Base-by-base conservation (phyloP, 2,888 invertebrate species). In the Mellilla xanthometata region DNA sequence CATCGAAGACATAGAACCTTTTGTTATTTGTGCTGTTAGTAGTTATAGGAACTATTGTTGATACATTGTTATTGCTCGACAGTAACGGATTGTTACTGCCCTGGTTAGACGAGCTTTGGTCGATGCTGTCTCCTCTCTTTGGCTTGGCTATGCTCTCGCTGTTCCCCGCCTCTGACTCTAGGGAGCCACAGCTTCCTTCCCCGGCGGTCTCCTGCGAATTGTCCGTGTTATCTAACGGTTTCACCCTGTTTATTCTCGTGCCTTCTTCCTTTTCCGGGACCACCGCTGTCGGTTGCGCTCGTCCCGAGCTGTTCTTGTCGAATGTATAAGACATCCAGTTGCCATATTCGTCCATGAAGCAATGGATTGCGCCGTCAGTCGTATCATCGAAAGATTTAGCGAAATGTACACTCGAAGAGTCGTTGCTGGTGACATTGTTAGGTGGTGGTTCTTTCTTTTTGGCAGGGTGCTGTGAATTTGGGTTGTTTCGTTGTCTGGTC, bases 251-350 rank as follows among this genome's bases (percentile, higher is more conserved):
- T 24, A 60, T 59, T 51, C 71, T 71, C 22, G 66, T 53, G 24
- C 60, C 62, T 22, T 85, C 86, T 39, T 80, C 80, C 55, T 81
- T 81, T 13, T 81, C 81, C 3, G 80, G 76, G 23, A 81, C 38
- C 11, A 82, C 74, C 0, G 82, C 77, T 36, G 89, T 87, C 1
- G 81, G 77, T 47, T 91, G 90, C 0, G 81, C 73, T 33, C 82
- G 72, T 0, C 92, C 92, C 1, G 91, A 83, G 57, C 94, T 93
- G 59, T 94, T 94, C 62, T 95, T 95, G 62, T 96, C 95, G 71
- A 97, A 97, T 0, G 96, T 95, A 23, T 89, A 88, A 0, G 96
- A 95, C 82, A 95, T 92, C 95, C 96, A 96, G 64, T 95, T 95
- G 28, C 96, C 96, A 62, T 93, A 93, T 69, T 96, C 96, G 65